A percentile compares a stretch with the other conserved stretches of the same genome.
Evolutionary conservation across 1,140 invertebrate genomes (phyloP).

Genomic region (Calosoma granatense): DNA sequence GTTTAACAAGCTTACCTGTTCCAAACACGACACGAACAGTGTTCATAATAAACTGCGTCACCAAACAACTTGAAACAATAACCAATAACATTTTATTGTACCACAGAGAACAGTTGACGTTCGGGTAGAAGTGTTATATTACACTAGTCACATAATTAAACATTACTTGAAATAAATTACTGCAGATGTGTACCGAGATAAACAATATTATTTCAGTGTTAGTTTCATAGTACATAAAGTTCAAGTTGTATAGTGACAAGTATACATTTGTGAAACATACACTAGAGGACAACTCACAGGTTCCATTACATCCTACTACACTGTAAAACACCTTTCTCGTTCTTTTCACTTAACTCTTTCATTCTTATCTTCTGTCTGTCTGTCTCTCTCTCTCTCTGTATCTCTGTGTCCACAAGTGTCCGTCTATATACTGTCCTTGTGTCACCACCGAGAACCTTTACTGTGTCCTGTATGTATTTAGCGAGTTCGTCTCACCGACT

Average conservation of each 20-base stretch:
- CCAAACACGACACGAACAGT: background rate
- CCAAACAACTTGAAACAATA: background rate
- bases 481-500: constrained; percentile 7
- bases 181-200: too few species aligned
- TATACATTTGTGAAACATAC: too few species aligned
- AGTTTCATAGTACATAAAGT: too few species aligned
- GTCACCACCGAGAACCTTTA: constrained; percentile 7
- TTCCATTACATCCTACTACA: background rate
- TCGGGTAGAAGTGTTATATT: too few species aligned
- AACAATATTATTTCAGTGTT: too few species aligned
- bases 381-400: background rate
- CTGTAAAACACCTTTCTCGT: background rate
- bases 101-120: too few species aligned
- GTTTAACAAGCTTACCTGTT: background rate
- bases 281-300: too few species aligned
- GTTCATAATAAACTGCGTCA: background rate
- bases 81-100: too few species aligned
- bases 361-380: background rate
- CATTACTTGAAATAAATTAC: too few species aligned
- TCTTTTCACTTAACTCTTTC: background rate
- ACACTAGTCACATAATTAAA: too few species aligned
- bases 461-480: constrained; percentile 17
- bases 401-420: background rate
- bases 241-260: too few species aligned
- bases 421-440: background rate